These are phyloP conservation scores for Myocastor coypus DNA, from an alignment of 2,113 vertebrate species.

Conservation along the genomic window DNA sequence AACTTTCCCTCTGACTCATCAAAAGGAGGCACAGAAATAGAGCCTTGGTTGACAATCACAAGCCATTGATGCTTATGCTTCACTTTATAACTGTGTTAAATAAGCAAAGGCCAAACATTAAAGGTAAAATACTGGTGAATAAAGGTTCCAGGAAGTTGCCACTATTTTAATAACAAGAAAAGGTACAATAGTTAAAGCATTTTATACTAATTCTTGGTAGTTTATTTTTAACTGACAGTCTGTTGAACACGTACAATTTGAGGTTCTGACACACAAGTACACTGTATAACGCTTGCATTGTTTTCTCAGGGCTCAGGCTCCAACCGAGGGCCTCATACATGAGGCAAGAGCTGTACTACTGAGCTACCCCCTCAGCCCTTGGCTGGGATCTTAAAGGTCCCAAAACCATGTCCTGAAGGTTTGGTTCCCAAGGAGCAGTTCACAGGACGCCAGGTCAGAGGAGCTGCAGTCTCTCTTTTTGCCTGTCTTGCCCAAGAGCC, in stretches of 20 bases:
- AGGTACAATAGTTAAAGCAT: constrained; percentile 31
- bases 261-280: background rate
- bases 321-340: background rate
- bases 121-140: background rate
- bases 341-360: background rate
- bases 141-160: background rate
- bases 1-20: background rate
- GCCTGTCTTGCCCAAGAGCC: background rate
- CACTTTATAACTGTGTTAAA: background rate
- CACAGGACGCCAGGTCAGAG: background rate
- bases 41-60: background rate
- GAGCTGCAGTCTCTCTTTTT: background rate
- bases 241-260: too few species aligned
- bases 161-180: constrained; percentile 25
- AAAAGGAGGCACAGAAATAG: background rate
- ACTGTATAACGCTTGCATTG: background rate
- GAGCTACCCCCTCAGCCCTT: background rate
- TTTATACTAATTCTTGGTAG: background rate
- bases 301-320: background rate
- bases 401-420: background rate
- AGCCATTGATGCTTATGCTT: background rate
- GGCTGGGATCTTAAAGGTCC: background rate
- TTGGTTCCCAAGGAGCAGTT: background rate
- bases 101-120: background rate
- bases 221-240: background rate